Percentiles rank a stretch among this genome's conserved stretches.
Conservation (phyloP, 2,113 vertebrate genomes). For the Hucho hucho region DNA sequence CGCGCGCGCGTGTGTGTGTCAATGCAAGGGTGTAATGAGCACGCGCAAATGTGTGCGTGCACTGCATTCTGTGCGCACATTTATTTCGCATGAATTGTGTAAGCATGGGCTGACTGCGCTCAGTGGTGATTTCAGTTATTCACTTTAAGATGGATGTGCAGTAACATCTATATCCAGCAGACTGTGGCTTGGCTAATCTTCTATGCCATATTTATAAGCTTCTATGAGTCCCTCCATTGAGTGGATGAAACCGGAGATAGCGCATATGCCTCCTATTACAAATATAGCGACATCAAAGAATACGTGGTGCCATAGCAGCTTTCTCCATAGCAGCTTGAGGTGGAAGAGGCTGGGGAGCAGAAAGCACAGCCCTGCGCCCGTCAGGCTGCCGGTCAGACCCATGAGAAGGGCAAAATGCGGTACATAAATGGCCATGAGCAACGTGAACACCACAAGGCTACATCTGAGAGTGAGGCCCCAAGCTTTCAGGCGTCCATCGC, state of each 20-base stretch:
- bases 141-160: slow-evolving; percentile 53
- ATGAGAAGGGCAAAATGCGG: slow-evolving; percentile 97
- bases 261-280: slow-evolving; percentile 98
- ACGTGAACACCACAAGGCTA: slow-evolving; percentile 91
- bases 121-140: slow-evolving; percentile 39
- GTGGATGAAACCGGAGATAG: slow-evolving; percentile 95
- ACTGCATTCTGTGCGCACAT: slow-evolving; percentile 40
- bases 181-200: slow-evolving; percentile 75
- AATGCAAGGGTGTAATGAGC: slow-evolving; percentile 3
- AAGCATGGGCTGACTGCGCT: slow-evolving; percentile 56
- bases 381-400: slow-evolving; percentile 98
- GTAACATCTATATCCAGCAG: slow-evolving; percentile 59
- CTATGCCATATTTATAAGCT: slow-evolving; percentile 87
- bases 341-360: slow-evolving; percentile 98
- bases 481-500: slow-evolving; percentile 89
- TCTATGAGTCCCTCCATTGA: slow-evolving; percentile 97
- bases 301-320: slow-evolving; percentile 97
- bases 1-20: slow-evolving; percentile 7
- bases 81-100: slow-evolving; percentile 57
- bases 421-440: slow-evolving; percentile 98
- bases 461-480: slow-evolving; percentile 95
- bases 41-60: not conserved
- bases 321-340: slow-evolving; percentile 94
- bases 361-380: slow-evolving; percentile 95
- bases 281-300: slow-evolving; percentile 99